Conservation (phyloP, 2,888 invertebrate species). For the Cotesia congregata region DNA sequence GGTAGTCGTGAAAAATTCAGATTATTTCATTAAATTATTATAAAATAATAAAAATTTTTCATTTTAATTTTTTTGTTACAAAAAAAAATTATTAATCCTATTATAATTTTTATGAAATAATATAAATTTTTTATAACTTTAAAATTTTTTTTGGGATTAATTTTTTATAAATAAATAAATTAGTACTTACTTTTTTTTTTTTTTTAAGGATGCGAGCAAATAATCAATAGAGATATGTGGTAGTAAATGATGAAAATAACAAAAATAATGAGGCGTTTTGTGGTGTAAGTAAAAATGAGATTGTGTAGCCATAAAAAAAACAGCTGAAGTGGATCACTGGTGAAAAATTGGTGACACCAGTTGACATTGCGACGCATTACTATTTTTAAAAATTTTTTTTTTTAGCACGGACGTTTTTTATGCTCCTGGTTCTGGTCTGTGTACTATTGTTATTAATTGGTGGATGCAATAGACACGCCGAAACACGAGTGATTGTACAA, state of each 20-base stretch:
- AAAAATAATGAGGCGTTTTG: slow-evolving; percentile 54
- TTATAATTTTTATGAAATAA: too few relatives aligned
- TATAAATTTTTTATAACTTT: too few relatives aligned
- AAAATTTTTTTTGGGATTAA: too few relatives aligned
- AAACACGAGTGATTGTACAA: background rate
- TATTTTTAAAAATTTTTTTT: background rate
- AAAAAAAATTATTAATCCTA: too few relatives aligned
- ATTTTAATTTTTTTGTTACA: too few relatives aligned
- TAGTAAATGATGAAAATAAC: slow-evolving; percentile 62
- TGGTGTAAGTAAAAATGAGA: slow-evolving; percentile 54
- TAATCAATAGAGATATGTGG: slow-evolving; percentile 56
- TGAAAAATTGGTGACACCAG: slow-evolving; percentile 36
- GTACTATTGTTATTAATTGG: background rate
- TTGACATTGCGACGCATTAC: background rate
- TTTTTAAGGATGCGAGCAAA: slow-evolving; percentile 48
- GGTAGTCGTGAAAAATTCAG: too few relatives aligned
- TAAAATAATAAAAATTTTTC: too few relatives aligned
- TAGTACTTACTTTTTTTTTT: slow-evolving; percentile 6
- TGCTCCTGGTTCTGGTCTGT: background rate
- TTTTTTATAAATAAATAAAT: background rate
- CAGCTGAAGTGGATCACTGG: slow-evolving; percentile 46
- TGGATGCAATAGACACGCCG: background rate
- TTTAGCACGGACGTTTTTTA: background rate
- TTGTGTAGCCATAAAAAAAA: slow-evolving; percentile 53
- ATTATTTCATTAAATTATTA: too few relatives aligned